Evolutionary conservation across 2,113 vertebrate species (phyloP).

Genomic region (Bungarus multicinctus): DNA sequence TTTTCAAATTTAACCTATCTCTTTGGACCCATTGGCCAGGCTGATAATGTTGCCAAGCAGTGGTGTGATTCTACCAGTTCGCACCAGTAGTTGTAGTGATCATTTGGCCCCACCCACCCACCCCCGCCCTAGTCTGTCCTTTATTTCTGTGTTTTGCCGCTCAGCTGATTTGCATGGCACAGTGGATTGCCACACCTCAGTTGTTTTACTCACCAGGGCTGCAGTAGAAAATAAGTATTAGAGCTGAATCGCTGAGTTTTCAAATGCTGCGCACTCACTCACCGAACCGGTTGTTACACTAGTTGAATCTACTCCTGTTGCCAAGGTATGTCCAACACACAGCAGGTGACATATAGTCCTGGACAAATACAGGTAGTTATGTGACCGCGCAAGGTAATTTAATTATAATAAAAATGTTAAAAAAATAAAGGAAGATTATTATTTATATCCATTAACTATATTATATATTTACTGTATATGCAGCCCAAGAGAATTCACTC

Average conservation of each 20-base stretch:
- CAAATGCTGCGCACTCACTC: too few relatives aligned
- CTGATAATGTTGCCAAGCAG: background rate
- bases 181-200: too few relatives aligned
- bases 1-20: background rate
- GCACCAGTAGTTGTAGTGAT: too few relatives aligned
- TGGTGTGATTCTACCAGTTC: too few relatives aligned
- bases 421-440: background rate
- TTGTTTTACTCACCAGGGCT: too few relatives aligned
- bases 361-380: background rate
- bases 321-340: background rate
- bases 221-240: too few relatives aligned
- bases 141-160: too few relatives aligned
- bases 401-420: background rate
- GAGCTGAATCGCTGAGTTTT: too few relatives aligned
- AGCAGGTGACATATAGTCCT: background rate
- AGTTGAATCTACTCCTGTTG: background rate
- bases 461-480: background rate
- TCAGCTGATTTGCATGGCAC: too few relatives aligned
- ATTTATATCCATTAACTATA: background rate
- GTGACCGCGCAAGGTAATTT: background rate
- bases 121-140: too few relatives aligned
- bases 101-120: too few relatives aligned
- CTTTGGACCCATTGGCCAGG: background rate
- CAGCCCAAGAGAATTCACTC: background rate
- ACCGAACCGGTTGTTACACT: too few relatives aligned